These are phyloP conservation scores for Drosophila acutilabella DNA, from an alignment of 2,888 invertebrate species.

Conservation along the genomic window DNA sequence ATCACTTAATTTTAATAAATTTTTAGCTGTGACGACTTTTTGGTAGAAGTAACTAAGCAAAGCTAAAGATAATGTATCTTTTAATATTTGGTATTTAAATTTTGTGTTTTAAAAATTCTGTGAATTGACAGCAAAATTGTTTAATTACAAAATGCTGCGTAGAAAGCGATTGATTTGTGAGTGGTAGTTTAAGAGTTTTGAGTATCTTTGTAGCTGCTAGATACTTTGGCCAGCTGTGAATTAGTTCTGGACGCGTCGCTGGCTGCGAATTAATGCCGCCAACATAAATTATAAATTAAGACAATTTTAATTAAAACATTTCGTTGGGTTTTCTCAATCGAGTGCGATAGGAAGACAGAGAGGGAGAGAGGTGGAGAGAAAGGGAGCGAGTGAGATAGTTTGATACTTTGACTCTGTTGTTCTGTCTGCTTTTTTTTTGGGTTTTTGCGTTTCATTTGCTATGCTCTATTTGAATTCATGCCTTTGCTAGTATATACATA, in stretches of 20 bases:
- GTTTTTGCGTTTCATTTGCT: slow-evolving; percentile 51
- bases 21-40: not conserved
- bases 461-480: slow-evolving; percentile 51
- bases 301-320: slow-evolving; percentile 79
- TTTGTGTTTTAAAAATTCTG: not conserved
- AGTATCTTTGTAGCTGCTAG: slow-evolving; percentile 48
- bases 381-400: not conserved
- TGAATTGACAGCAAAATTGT: slow-evolving; percentile 36
- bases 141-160: slow-evolving; percentile 45
- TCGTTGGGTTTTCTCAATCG: slow-evolving; percentile 47
- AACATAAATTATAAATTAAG: slow-evolving; percentile 78
- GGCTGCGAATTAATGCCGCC: slow-evolving; percentile 74
- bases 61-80: not conserved
- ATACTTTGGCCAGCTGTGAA: slow-evolving; percentile 73
- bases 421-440: slow-evolving; percentile 36
- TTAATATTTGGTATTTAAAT: not conserved
- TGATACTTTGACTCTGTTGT: slow-evolving; percentile 16
- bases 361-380: not conserved
- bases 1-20: slow-evolving; percentile 10
- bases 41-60: not conserved
- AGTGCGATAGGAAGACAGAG: not conserved
- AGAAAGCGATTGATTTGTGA: slow-evolving; percentile 25
- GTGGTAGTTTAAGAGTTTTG: not conserved
- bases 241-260: slow-evolving; percentile 53
- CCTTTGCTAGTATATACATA: slow-evolving; percentile 25